Conservation (phyloP, 1,140 invertebrate species). For the Pantala flavescens region DNA sequence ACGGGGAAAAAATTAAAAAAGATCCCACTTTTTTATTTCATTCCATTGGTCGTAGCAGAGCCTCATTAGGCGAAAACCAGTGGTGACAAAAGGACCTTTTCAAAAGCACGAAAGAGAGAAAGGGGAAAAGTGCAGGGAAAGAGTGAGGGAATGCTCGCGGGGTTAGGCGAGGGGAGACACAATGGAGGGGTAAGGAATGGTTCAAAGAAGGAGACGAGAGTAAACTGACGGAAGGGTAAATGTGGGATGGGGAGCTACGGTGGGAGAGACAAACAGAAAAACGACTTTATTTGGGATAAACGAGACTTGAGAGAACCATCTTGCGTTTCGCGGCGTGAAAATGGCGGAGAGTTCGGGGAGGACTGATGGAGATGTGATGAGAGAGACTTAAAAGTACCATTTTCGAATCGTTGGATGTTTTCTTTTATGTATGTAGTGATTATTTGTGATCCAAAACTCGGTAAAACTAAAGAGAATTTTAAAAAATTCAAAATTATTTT, state of each 20-base stretch:
- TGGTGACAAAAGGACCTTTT: slow-evolving; percentile 9
- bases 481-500: too few species aligned
- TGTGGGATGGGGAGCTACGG: background rate
- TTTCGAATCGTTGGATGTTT: too few species aligned
- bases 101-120: background rate
- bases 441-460: too few species aligned
- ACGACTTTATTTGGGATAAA: too few species aligned
- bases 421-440: too few species aligned
- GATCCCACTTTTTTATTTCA: background rate
- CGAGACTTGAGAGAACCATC: too few species aligned
- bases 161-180: background rate
- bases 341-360: too few species aligned
- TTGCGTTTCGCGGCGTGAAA: too few species aligned
- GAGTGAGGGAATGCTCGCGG: background rate
- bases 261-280: too few species aligned
- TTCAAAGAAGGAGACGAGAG: background rate
- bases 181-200: background rate
- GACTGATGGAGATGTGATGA: too few species aligned
- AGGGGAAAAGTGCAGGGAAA: background rate
- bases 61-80: slow-evolving; percentile 7
- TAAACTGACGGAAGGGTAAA: background rate
- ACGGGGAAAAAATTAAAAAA: background rate
- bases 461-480: too few species aligned
- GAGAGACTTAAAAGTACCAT: too few species aligned
- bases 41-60: background rate